phyloP scores from a whole-genome alignment of 2,113 vertebrate species.

The Hyla sarda region DNA sequence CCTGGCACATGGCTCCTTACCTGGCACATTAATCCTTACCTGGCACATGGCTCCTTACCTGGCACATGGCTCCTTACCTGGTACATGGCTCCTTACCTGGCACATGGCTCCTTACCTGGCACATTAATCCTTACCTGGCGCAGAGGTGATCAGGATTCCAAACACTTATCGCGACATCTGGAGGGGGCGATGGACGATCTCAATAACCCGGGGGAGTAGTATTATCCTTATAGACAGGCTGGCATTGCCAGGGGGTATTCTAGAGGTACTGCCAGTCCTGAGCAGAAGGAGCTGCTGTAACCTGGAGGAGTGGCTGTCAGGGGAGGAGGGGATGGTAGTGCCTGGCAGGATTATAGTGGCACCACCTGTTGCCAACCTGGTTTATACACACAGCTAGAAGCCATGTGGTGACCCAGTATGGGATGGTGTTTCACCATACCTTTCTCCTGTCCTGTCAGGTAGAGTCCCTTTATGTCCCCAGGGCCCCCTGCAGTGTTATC shows the following conservation, averaged over 20 bases:
- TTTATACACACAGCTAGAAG: not conserved
- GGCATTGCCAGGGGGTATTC: not conserved
- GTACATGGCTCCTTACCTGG: slow-evolving; percentile 3
- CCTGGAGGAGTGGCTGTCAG: slow-evolving; percentile 24
- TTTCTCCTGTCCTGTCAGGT: no score
- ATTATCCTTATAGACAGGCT: not conserved
- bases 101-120: slow-evolving; percentile 8
- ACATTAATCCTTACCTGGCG: not conserved
- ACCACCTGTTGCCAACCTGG: not conserved
- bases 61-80: slow-evolving; percentile 9
- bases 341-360: not conserved
- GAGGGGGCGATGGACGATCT: not conserved
- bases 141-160: not conserved
- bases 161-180: not conserved
- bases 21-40: not conserved
- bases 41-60: not conserved
- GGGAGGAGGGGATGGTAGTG: slow-evolving; percentile 1
- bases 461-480: no score
- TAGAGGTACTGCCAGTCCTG: not conserved
- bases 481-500: no score
- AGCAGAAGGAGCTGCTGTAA: not conserved
- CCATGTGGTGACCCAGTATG: no score
- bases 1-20: not conserved
- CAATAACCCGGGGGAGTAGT: not conserved
- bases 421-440: no score